Conservation (phyloP, 1,140 invertebrate species). For the Drosophila saltans region DNA sequence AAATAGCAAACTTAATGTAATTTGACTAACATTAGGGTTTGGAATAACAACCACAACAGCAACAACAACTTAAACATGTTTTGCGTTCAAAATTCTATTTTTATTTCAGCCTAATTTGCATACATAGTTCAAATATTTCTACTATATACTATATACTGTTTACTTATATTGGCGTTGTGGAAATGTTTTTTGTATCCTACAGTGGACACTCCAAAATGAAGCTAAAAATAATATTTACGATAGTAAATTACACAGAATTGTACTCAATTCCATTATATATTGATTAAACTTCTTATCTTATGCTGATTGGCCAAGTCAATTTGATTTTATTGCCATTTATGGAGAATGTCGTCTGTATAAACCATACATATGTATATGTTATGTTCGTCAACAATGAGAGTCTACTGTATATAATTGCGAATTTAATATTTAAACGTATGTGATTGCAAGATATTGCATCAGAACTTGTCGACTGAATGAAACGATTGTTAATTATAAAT, state of each 20-base stretch:
- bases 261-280: not conserved
- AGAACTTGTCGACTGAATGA: not conserved
- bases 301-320: not conserved
- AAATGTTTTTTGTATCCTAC: not conserved
- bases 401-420: not conserved
- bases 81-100: not conserved
- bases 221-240: not conserved
- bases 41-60: not conserved
- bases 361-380: not conserved
- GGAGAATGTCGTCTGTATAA: no score
- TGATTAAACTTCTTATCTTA: not conserved
- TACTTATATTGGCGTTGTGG: not conserved
- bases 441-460: not conserved
- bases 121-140: not conserved
- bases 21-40: no score
- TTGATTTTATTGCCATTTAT: not conserved
- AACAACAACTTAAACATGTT: not conserved
- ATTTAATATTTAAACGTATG: not conserved
- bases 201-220: not conserved
- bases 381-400: not conserved
- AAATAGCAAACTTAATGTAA: no score
- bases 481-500: not conserved
- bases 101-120: not conserved
- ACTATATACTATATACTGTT: not conserved
- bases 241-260: not conserved